Evolutionary conservation across 1,140 invertebrate genomes (phyloP), one percentile per base, ranked within the genome.

Genomic region (Phymorhynchus buccinoides): DNA sequence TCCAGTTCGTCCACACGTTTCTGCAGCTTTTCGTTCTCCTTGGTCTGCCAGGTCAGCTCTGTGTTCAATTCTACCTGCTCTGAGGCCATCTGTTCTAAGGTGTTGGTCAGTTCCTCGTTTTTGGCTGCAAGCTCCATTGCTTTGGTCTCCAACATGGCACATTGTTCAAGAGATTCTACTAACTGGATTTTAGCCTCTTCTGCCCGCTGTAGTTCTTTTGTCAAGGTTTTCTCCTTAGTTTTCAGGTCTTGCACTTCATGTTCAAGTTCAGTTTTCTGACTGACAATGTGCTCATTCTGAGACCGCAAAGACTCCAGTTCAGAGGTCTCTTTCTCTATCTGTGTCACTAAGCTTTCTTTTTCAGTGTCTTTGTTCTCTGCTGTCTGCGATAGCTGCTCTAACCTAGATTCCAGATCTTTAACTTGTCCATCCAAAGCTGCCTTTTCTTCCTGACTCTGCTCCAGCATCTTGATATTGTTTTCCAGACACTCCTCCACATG

Each of bases 21-120:
- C 37, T 83, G 81, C 1, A 83, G 62, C n/a, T n/a, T 32, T 32
- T 83, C 81, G 32, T 35, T n/a, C 22, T 62, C 66, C 39, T 83
- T 56, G 16, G 81, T 83, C 81, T 83, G 81, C 81, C 81, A 83
- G 32, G 62, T 48, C 81, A 83, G 48, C 32, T 83, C 81, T n/a
- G 37, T 41, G 18, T 56, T 83, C 3, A 83, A 7, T 32, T 83
- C 80, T 32, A 42, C 81, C n/a, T 18, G 41, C n/a, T 68, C 62
- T 68, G 35, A 22, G 14, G 27, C 1, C 16, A 16, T 32, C 62
- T 83, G 81, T 32, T 83, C 62, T 27, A 83, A 18, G 4, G 56
- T 16, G 22, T 6, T 68, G 9, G 35, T 66, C 81, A 42, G 56
- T 9, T 35, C 35, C n/a, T 83, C 66, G 27, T 44, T 18, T n/a